Evolutionary conservation across 1,140 invertebrate species (phyloP).

Genomic region (Drosophila nigromelanica): DNA sequence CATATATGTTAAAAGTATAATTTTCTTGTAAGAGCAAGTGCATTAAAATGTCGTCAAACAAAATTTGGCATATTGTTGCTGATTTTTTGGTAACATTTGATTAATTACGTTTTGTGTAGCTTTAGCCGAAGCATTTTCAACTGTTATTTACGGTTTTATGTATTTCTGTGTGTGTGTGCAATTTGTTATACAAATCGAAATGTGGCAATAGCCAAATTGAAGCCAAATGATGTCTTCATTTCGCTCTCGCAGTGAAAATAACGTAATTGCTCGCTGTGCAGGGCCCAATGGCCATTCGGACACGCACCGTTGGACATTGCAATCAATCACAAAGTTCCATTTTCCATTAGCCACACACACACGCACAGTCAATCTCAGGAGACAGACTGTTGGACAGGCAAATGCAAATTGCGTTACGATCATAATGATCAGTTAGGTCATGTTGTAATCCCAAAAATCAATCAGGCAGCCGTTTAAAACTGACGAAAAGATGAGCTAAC

Average conservation of each 20-base stretch:
- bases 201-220: slow-evolving; percentile 73
- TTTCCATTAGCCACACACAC: slow-evolving; percentile 38
- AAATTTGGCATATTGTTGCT: slow-evolving; percentile 1
- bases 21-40: neutral
- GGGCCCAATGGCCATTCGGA: slow-evolving; percentile 59
- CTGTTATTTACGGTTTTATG: slow-evolving; percentile 23
- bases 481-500: slow-evolving; percentile 60
- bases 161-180: slow-evolving; percentile 30
- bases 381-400: slow-evolving; percentile 19
- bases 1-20: too few species aligned
- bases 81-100: slow-evolving; percentile 28
- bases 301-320: slow-evolving; percentile 69
- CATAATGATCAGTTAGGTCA: slow-evolving; percentile 70
- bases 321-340: slow-evolving; percentile 72
- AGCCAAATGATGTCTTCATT: slow-evolving; percentile 80
- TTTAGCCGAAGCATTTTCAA: slow-evolving; percentile 36
- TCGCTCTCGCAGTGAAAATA: slow-evolving; percentile 72
- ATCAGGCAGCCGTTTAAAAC: slow-evolving; percentile 57
- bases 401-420: slow-evolving; percentile 73
- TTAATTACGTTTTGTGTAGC: slow-evolving; percentile 58
- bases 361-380: neutral
- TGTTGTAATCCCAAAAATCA: slow-evolving; percentile 72
- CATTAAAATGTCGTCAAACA: neutral
- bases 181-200: slow-evolving; percentile 68
- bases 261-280: slow-evolving; percentile 57